Conservation (phyloP, 35 echinoderm and acorn worm genomes). For the Diadema setosum region DNA sequence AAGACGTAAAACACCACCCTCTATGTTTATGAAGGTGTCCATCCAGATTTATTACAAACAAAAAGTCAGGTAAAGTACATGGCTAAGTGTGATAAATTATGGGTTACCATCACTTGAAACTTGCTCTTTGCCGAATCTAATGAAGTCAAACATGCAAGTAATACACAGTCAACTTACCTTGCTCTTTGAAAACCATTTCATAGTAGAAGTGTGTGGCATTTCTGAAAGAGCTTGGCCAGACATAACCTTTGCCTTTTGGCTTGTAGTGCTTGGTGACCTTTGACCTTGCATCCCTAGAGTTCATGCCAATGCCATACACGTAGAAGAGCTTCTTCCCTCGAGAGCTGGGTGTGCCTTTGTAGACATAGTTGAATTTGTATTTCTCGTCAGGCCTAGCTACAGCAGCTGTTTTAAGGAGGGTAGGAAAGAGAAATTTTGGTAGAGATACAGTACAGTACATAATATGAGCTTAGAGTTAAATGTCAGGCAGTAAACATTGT, state of each 20-base stretch:
- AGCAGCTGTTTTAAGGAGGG: slow-evolving; percentile 77
- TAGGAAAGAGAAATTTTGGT: background rate
- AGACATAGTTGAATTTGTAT: slow-evolving; percentile 81
- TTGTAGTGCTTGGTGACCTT: slow-evolving; percentile 65
- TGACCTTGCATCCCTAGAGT: slow-evolving; percentile 59
- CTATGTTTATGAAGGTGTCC: too few species aligned
- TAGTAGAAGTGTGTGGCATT: slow-evolving; percentile 96
- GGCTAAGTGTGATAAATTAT: too few species aligned
- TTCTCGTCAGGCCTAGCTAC: slow-evolving; percentile 49
- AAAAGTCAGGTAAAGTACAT: too few species aligned
- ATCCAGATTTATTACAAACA: too few species aligned
- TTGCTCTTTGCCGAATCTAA: too few species aligned
- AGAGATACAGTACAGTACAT: background rate
- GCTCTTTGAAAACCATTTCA: slow-evolving; percentile 54
- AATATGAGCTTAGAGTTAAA: background rate
- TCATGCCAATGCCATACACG: slow-evolving; percentile 90
- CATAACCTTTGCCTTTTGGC: slow-evolving; percentile 84
- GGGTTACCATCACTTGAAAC: too few species aligned
- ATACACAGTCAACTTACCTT: slow-evolving; percentile 67
- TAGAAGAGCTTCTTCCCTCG: slow-evolving; percentile 88
- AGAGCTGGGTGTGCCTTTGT: slow-evolving; percentile 62
- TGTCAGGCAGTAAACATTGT: background rate
- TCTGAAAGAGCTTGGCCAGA: slow-evolving; percentile 96
- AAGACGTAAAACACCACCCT: too few species aligned
- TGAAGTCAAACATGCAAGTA: too few species aligned